Conservation (phyloP, 2,797 vertebrate genomes). For the Nyctalus aviator region DNA sequence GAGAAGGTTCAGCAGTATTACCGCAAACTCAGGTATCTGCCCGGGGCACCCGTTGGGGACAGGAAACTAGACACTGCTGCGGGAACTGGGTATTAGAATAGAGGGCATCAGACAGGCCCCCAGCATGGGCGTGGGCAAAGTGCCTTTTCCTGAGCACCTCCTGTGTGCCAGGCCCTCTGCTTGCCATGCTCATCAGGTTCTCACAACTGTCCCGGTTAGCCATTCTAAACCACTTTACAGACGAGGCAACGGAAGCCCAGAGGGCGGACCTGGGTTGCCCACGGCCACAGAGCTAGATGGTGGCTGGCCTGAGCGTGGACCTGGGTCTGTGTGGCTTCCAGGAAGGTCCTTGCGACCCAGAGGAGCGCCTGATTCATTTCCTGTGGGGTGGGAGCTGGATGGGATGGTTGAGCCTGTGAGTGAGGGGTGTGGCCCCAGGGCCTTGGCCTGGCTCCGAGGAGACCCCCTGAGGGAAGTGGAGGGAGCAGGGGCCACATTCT, state of each 20-base stretch:
- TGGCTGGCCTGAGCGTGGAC: background rate
- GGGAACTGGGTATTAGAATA: rapidly evolving
- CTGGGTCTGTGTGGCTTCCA: background rate
- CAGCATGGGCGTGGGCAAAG: rapidly evolving
- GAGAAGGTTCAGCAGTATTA: conserved; percentile 98
- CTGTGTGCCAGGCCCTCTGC: background rate
- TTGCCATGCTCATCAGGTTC: no score
- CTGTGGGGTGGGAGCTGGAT: background rate
- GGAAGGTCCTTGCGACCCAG: background rate
- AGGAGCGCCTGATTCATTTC: background rate
- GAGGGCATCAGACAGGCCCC: background rate
- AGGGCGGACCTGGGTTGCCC: background rate
- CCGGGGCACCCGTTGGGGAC: rapidly evolving
- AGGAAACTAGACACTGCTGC: rapidly evolving
- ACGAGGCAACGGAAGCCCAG: no score
- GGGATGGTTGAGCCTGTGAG: background rate
- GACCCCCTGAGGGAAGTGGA: background rate
- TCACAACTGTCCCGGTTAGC: no score
- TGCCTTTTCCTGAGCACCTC: background rate
- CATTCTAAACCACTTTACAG: no score
- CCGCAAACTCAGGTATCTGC: conserved; percentile 95
- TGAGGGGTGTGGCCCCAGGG: background rate
- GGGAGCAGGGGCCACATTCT: background rate
- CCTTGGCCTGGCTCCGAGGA: background rate
- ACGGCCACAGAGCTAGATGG: background rate